These are phyloP conservation scores for Philopotamus ludificatus DNA, from an alignment of 1,140 invertebrate species.

Conservation along the genomic window DNA sequence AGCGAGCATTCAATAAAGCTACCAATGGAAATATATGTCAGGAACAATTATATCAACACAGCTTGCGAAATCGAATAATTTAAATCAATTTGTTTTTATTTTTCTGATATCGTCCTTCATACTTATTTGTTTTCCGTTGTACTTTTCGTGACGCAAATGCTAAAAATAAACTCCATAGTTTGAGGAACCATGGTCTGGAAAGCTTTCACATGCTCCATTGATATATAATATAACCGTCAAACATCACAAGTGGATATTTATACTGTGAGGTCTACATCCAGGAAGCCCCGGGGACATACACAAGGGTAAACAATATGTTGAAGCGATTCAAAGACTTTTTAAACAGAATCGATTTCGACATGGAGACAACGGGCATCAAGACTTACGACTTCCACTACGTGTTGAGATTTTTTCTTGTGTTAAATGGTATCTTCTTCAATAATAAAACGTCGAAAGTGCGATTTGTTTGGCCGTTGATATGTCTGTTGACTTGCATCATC, in stretches of 20 bases:
- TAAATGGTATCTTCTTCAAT: conserved; percentile 21
- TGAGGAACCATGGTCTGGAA: no score
- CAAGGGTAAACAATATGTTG: conserved; percentile 2
- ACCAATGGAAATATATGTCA: no score
- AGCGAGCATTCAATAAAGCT: no score
- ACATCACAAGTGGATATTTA: background rate
- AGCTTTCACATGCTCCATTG: background rate
- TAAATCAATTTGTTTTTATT: no score
- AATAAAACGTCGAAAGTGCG: conserved; percentile 8
- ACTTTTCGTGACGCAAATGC: background rate
- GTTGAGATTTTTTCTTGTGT: background rate
- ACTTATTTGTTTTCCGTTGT: no score
- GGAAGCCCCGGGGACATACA: background rate
- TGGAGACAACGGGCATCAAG: conserved; percentile 1
- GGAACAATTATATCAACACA: no score
- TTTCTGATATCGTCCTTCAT: background rate
- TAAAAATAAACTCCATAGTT: no score
- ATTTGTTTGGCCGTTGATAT: conserved; percentile 6
- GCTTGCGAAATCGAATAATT: no score
- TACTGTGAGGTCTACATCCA: background rate
- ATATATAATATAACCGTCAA: background rate
- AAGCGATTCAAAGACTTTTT: conserved; percentile 17
- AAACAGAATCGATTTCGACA: conserved; percentile 21
- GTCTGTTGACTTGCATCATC: background rate
- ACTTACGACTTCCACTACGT: conserved; percentile 20